Evolutionary conservation across 2,888 invertebrate genomes (phyloP).

Genomic region (Dermolepida albohirtum): DNA sequence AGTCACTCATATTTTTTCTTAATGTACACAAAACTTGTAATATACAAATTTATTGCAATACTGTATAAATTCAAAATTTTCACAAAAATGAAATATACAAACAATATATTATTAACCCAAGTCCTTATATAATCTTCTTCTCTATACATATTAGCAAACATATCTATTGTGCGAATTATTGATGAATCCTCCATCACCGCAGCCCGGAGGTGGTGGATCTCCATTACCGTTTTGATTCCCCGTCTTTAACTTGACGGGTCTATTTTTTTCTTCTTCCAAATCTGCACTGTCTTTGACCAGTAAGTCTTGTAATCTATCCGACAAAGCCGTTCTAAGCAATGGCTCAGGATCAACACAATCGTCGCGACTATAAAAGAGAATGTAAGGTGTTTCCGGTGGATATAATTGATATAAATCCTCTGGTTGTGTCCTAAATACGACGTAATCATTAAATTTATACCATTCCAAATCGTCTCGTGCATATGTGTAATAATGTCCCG

Average conservation of each 20-base stretch:
- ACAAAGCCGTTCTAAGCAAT: conserved; percentile 55
- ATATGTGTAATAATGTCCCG: conserved; percentile 90
- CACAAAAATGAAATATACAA: conserved; percentile 42
- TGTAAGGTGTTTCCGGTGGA: conserved; percentile 84
- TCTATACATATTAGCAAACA: conserved; percentile 58
- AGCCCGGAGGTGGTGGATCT: conserved; percentile 68
- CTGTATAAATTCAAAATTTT: conserved; percentile 39
- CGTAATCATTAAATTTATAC: conserved; percentile 85
- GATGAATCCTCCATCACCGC: conserved; percentile 65
- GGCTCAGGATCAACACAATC: conserved; percentile 58
- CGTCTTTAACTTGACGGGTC: conserved; percentile 46
- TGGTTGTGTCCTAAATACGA: conserved; percentile 73
- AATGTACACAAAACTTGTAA: conserved; percentile 27
- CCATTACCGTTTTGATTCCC: conserved; percentile 63
- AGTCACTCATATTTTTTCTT: conserved; percentile 2
- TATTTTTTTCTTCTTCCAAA: conserved; percentile 55
- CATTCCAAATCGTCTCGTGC: conserved; percentile 78
- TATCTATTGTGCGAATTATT: conserved; percentile 60
- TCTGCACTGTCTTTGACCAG: conserved; percentile 59
- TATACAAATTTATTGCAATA: conserved; percentile 43
- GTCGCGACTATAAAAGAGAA: conserved; percentile 77
- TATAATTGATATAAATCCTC: conserved; percentile 73
- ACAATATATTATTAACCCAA: conserved; percentile 44
- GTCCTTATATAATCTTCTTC: conserved; percentile 42
- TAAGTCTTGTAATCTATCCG: conserved; percentile 55